Evolutionary conservation across 1,140 invertebrate genomes (phyloP).

Genomic region (Wasmannia auropunctata): DNA sequence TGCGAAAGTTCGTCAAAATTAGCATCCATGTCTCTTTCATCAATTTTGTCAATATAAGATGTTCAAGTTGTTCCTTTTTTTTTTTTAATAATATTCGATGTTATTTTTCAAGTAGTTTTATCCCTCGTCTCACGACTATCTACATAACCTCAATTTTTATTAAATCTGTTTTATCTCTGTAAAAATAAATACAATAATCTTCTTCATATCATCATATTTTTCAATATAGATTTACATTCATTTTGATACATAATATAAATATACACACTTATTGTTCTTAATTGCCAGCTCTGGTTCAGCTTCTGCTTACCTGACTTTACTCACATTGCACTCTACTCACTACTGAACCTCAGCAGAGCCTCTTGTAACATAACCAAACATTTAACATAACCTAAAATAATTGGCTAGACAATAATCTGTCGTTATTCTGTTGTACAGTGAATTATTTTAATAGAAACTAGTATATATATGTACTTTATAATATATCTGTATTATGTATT

Average conservation of each 20-base stretch:
- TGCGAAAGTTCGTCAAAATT: conserved; percentile 80
- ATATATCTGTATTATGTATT: not conserved
- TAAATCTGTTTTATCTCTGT: not conserved
- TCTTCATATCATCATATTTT: not conserved
- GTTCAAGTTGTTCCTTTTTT: not conserved
- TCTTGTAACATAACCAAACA: not conserved
- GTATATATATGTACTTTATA: conserved; percentile 3
- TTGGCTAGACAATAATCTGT: not conserved
- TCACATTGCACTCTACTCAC: not conserved
- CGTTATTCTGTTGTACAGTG: not conserved
- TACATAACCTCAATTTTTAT: conserved; percentile 13
- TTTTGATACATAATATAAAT: not conserved
- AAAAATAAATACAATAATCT: not conserved
- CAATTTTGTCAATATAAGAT: not conserved
- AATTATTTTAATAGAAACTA: conserved; percentile 25
- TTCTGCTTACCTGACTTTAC: not conserved
- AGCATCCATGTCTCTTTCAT: conserved; percentile 69
- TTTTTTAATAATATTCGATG: not conserved
- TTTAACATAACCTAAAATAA: not conserved
- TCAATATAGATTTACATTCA: not conserved
- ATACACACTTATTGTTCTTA: not conserved
- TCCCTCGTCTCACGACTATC: not conserved
- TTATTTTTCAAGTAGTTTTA: not conserved
- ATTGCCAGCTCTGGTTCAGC: too few relatives aligned
- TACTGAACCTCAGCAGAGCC: not conserved